Base-by-base conservation (phyloP, 2,888 invertebrate genomes). In the Andrena flavipes region DNA sequence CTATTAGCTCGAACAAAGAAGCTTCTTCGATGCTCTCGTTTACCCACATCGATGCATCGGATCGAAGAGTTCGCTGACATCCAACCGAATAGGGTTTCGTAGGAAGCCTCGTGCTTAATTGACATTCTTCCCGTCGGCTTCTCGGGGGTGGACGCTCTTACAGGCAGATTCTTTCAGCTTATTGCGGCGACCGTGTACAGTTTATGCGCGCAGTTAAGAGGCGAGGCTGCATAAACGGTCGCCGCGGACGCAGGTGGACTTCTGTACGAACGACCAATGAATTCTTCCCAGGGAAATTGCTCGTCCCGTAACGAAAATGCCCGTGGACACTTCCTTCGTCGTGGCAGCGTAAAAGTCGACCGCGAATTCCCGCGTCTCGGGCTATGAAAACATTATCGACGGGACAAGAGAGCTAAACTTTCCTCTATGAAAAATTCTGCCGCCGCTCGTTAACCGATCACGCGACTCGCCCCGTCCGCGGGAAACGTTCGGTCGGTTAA, bases 171-270 rank as follows among this genome's bases (percentile, higher is more conserved):
- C 86, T 86, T 82, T 75, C 74, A 75, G 82, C 72, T 80, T 86
- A 70, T 71, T 64, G 80, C 73, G 70, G 83, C 82, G 80, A 87
- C 68, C 67, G 67, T 69, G 82, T 76, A 82, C 83, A 86, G 51
- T 88, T 89, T 88, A 88, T 82, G 81, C 73, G 48, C 29, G 64
- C 80, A 70, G 84, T 85, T 82, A 84, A 85, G 82, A 82, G 76
- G 79, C 68, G 64, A 59, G 77, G 78, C 65, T 84, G 85, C 81
- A 84, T 84, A 86, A 89, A 88, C 79, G 76, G 63, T 42, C 1
- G 71, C 51, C 20, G 78, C 63, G 86, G 88, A 64, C 88, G 85
- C 91, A 91, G 91, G 91, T 91, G 90, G 84, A 89, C 86, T 84
- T 76, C 70, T 69, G 33, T 51, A 78, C 80, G 80, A 85, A 86